These are phyloP conservation scores for Pterophyllum scalare DNA, from an alignment of 2,113 vertebrate species.

Conservation along the genomic window DNA sequence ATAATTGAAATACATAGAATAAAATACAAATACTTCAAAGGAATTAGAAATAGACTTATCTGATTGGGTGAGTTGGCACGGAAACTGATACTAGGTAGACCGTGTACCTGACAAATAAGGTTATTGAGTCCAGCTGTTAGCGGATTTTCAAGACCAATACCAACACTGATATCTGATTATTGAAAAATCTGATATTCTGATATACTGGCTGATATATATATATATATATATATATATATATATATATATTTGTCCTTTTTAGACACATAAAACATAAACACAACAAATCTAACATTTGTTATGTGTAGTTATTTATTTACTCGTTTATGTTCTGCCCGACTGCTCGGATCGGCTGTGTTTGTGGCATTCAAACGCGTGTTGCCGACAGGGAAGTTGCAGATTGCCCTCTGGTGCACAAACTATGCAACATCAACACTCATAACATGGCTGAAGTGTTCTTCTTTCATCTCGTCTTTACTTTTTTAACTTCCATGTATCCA, in stretches of 20 bases:
- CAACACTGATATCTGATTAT: neutral
- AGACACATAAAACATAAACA: neutral
- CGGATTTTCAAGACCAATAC: neutral
- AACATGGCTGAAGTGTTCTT: neutral
- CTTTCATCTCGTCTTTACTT: too few species aligned
- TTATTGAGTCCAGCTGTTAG: neutral
- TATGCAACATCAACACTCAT: neutral
- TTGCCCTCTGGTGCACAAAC: neutral
- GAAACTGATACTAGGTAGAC: neutral
- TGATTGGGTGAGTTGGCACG: neutral
- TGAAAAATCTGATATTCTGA: neutral
- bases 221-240: too few species aligned
- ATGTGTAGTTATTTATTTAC: neutral
- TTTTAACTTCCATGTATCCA: neutral
- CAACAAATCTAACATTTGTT: neutral
- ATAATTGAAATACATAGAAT: neutral
- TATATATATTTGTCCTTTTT: neutral
- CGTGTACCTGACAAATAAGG: neutral
- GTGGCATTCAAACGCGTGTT: neutral
- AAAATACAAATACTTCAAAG: neutral
- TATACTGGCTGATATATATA: neutral
- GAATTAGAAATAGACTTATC: neutral
- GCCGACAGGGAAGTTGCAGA: neutral
- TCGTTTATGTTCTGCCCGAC: neutral
- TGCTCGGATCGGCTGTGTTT: neutral